A percentile compares a stretch with the other conserved stretches of the same genome.
Conservation (phyloP, 2,113 vertebrate species). For the Tapirus terrestris region DNA sequence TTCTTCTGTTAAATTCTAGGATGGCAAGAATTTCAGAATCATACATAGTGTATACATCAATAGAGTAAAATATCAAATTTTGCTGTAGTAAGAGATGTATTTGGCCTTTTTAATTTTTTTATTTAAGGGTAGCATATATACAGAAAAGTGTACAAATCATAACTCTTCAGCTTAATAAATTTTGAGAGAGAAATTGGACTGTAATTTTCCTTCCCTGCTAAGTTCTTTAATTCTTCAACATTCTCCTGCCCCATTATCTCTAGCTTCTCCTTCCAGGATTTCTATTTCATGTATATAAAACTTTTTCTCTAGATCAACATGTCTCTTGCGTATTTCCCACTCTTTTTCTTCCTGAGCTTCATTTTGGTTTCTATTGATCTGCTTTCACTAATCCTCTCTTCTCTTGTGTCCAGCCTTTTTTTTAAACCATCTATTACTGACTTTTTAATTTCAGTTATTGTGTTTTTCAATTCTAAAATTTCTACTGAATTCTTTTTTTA, state of each 20-base stretch:
- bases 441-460: background rate
- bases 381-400: background rate
- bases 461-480: slow-evolving; percentile 18
- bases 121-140: background rate
- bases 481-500: background rate
- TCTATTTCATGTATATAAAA: background rate
- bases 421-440: background rate
- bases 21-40: background rate
- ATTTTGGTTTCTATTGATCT: background rate
- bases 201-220: background rate
- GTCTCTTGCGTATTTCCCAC: background rate
- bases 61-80: slow-evolving; percentile 35
- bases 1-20: background rate
- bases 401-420: background rate
- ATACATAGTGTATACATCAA: background rate
- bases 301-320: background rate
- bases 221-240: background rate
- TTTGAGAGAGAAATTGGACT: background rate
- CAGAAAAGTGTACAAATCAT: background rate
- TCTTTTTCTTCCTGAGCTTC: background rate
- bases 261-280: background rate
- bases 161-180: background rate
- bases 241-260: background rate
- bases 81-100: background rate
- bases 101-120: background rate